Conservation (phyloP, 2,888 invertebrate genomes). For the Drosophila lutescens region DNA sequence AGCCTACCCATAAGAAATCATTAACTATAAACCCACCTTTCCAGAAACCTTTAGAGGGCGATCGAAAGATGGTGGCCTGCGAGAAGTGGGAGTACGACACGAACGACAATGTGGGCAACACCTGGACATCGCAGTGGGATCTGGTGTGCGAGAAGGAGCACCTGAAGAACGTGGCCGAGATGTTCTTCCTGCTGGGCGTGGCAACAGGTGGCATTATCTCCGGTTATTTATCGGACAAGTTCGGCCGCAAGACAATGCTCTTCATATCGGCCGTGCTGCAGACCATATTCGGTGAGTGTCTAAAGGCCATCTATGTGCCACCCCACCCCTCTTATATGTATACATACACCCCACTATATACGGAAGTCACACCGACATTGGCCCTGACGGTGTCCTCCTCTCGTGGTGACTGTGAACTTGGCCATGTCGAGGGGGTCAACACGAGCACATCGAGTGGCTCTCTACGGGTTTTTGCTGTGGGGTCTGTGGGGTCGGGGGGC, state of each 20-base stretch:
- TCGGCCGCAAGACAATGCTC: constrained; percentile 91
- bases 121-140: constrained; percentile 91
- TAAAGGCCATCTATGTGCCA: constrained; percentile 17
- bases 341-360: constrained; percentile 20
- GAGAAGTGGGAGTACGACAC: constrained; percentile 87
- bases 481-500: constrained; percentile 4
- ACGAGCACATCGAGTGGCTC: constrained; percentile 35
- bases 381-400: constrained; percentile 56
- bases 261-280: constrained; percentile 89
- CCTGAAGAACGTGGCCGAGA: constrained; percentile 90
- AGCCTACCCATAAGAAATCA: rapidly evolving
- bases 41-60: constrained; percentile 51
- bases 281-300: constrained; percentile 86
- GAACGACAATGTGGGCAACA: constrained; percentile 86
- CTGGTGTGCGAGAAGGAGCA: constrained; percentile 90
- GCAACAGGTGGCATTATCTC: constrained; percentile 92
- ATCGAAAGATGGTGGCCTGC: constrained; percentile 85
- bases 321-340: constrained; percentile 5
- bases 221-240: constrained; percentile 91
- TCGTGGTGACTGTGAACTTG: constrained; percentile 75
- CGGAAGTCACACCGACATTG: constrained; percentile 66
- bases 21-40: neutral
- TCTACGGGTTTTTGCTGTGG: constrained; percentile 8
- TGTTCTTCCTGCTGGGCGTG: constrained; percentile 91
- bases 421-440: constrained; percentile 68